Evolutionary conservation across 2,113 vertebrate species (phyloP).

Genomic region (Scopus umbretta): DNA sequence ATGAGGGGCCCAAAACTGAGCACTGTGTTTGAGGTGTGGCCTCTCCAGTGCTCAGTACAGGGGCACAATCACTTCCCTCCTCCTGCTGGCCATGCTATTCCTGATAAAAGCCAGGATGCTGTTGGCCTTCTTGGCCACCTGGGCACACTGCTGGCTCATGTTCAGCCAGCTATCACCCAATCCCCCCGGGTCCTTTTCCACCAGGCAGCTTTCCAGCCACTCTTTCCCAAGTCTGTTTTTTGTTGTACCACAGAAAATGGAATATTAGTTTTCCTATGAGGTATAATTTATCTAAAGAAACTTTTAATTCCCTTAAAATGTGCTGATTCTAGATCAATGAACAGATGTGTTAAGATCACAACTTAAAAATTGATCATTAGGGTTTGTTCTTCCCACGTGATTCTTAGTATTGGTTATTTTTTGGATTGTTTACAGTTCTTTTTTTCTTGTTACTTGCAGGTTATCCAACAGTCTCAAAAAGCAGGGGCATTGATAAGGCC

Average conservation of each 20-base stretch:
- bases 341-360: background rate
- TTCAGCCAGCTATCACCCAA: too few species aligned
- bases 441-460: slow-evolving; percentile 43
- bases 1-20: too few species aligned
- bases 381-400: background rate
- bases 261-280: background rate
- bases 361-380: background rate
- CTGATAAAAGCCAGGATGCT: too few species aligned
- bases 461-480: slow-evolving; percentile 88
- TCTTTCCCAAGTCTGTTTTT: too few species aligned
- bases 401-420: background rate
- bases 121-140: too few species aligned
- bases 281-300: background rate
- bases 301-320: background rate
- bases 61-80: too few species aligned
- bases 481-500: slow-evolving; percentile 85
- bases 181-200: too few species aligned
- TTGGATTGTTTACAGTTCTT: background rate
- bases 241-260: background rate
- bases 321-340: background rate
- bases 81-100: too few species aligned
- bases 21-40: too few species aligned
- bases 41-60: too few species aligned
- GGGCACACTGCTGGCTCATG: too few species aligned
- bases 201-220: too few species aligned